These are phyloP conservation scores for Clarias gariepinus DNA, from an alignment of 2,113 vertebrate species.

Conservation along the genomic window DNA sequence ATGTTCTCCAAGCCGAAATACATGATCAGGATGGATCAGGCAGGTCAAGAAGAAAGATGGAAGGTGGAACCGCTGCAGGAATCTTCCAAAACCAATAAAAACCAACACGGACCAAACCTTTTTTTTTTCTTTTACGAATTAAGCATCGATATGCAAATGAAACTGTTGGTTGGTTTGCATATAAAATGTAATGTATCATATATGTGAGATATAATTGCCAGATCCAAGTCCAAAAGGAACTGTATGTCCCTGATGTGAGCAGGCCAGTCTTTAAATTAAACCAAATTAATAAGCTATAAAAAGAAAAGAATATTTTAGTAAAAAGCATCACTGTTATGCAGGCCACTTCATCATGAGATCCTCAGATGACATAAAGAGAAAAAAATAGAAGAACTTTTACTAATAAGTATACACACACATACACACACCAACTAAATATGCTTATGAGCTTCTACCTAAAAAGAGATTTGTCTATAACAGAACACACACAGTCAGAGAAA, in stretches of 20 bases:
- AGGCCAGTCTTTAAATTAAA: slow-evolving; percentile 42
- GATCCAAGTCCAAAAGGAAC: slow-evolving; percentile 12
- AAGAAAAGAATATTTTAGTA: slow-evolving; percentile 35
- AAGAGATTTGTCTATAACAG: slow-evolving; percentile 24
- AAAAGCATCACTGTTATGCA: slow-evolving; percentile 27
- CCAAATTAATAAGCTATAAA: slow-evolving; percentile 38
- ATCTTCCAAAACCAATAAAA: background rate
- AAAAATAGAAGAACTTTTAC: slow-evolving; percentile 36
- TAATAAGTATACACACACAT: slow-evolving; percentile 52
- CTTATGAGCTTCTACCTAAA: slow-evolving; percentile 22
- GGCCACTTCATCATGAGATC: slow-evolving; percentile 20
- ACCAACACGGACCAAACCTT: background rate
- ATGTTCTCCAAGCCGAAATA: too few relatives aligned
- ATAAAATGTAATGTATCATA: background rate
- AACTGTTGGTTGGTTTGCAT: background rate
- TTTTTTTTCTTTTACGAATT: background rate
- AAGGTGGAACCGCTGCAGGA: background rate
- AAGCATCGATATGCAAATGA: background rate
- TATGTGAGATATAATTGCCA: background rate
- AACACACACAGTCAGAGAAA: slow-evolving; percentile 76
- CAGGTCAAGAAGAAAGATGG: too few relatives aligned
- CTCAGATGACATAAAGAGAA: slow-evolving; percentile 55
- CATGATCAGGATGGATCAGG: too few relatives aligned
- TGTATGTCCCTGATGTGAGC: slow-evolving; percentile 25
- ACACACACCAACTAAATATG: slow-evolving; percentile 37